Conservation (phyloP, 2,888 invertebrate species). For the Ormyrus pomaceus region DNA sequence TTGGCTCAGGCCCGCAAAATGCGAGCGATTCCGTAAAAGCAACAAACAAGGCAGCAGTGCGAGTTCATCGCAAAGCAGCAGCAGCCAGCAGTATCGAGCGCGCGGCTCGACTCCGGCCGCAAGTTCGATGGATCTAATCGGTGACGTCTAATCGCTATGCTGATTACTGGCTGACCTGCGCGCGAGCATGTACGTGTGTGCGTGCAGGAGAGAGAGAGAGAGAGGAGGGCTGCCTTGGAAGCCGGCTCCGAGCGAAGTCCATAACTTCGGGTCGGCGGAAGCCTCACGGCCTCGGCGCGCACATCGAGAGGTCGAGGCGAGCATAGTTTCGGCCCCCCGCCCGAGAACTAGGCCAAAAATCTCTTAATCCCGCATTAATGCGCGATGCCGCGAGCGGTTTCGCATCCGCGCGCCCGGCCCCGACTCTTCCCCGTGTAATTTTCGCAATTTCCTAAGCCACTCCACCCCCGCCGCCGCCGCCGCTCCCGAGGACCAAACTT, state of each 20-base stretch:
- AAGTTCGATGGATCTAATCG: constrained; percentile 35
- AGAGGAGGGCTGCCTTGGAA: not conserved
- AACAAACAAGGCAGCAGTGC: no score
- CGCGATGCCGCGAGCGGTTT: no score
- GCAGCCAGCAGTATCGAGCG: constrained; percentile 1
- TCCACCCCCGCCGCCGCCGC: no score
- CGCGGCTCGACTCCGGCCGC: constrained; percentile 9
- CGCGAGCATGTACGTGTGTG: not conserved
- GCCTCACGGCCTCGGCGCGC: not conserved
- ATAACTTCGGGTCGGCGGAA: constrained; percentile 9
- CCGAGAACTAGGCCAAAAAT: constrained; percentile 30
- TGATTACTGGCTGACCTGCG: constrained; percentile 17
- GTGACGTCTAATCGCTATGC: constrained; percentile 38
- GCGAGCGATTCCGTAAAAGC: no score
- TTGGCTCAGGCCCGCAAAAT: no score
- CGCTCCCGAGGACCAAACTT: no score
- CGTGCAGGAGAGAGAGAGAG: not conserved
- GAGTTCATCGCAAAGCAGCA: no score
- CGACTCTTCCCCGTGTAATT: no score
- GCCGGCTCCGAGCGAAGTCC: constrained; percentile 10
- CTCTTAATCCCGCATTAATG: constrained; percentile 23
- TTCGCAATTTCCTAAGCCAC: no score
- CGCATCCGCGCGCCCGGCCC: no score
- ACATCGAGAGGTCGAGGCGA: not conserved
- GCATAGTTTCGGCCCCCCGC: constrained; percentile 3